Evolutionary conservation across 2,888 invertebrate genomes (phyloP), one percentile per base, ranked within the genome.

Genomic region (Himalopsyche japonica): DNA sequence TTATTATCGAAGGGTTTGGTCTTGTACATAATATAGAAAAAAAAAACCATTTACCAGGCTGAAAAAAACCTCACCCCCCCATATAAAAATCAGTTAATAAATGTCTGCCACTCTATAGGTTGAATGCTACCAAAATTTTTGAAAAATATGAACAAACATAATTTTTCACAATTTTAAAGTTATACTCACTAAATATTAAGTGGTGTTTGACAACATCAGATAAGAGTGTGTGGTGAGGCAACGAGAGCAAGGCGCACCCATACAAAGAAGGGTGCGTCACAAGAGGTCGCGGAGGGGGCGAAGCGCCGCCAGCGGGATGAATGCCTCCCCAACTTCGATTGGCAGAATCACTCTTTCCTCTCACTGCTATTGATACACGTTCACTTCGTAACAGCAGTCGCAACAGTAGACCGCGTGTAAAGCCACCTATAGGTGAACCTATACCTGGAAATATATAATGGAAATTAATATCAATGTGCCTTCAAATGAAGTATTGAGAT

Each of bases 351-450:
- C 90, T 90, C 86, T 91, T 90, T 83, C 90, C 90, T 0, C 91
- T 90, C 86, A 84, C 87, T 1, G 90, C 91, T 91, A 92, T 84
- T 24, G 90, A 57, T 84, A 98, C 94, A 88, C 96, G 96, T 91
- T 98, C 97, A 88, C 96, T 96, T 88, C 98, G 97, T 86, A 98
- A 91, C 87, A 98, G 92, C 83, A 98, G 93, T 88, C 98, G 97
- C 82, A 98, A 92, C 87, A 98, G 95, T 84, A 98, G 91, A 81
- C 98, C 94, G 37, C 98, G 94, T 64, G 97, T 96, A 91, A 98
- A 98, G 8, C 98, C 97, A 0, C 97, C 96, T 89, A 98, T 96
- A 15, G 95, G 95, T 77, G 89, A 90, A 2, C 90, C 89, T 81
- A 90, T 90, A 48, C 85, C 87, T 86, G 76, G 12, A n/a, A n/a